Conservation (phyloP, 1,140 invertebrate species). For the Leptinotarsa texana region DNA sequence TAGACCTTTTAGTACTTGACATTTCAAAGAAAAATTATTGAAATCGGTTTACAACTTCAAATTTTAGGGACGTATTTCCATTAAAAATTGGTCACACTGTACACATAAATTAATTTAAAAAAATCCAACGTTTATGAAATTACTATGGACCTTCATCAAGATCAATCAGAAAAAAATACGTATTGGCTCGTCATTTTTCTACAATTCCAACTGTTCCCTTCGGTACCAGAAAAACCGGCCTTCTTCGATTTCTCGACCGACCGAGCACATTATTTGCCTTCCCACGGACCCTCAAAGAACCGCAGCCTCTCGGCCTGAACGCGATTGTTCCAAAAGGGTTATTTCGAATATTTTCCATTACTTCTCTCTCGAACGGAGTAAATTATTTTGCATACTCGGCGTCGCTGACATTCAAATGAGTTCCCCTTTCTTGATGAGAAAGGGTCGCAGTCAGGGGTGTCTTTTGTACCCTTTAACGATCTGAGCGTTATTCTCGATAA, state of each 20-base stretch:
- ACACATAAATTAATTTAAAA: too few relatives aligned
- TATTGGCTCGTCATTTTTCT: too few relatives aligned
- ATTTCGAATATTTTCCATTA: constrained; percentile 9
- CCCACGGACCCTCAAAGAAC: constrained; percentile 11
- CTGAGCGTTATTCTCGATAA: background rate
- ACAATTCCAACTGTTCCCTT: too few relatives aligned
- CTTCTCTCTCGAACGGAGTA: constrained; percentile 9
- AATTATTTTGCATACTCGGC: constrained; percentile 21
- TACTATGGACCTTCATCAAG: too few relatives aligned
- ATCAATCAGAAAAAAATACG: too few relatives aligned
- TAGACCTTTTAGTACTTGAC: too few relatives aligned
- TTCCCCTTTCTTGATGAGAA: constrained; percentile 13
- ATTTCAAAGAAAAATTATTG: too few relatives aligned
- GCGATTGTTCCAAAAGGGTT: constrained; percentile 12
- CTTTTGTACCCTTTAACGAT: constrained; percentile 15
- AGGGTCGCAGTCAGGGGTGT: constrained; percentile 25
- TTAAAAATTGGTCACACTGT: too few relatives aligned
- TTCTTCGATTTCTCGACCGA: background rate
- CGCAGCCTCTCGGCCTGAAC: background rate
- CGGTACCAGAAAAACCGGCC: too few relatives aligned
- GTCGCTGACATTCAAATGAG: constrained; percentile 23
- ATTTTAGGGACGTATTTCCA: too few relatives aligned
- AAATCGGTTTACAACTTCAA: too few relatives aligned
- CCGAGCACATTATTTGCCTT: constrained; percentile 6
- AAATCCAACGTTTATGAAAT: too few relatives aligned